Evolutionary conservation across 1,140 invertebrate species (phyloP), one percentile per base, ranked within the genome.

Genomic region (Nephotettix cincticeps): DNA sequence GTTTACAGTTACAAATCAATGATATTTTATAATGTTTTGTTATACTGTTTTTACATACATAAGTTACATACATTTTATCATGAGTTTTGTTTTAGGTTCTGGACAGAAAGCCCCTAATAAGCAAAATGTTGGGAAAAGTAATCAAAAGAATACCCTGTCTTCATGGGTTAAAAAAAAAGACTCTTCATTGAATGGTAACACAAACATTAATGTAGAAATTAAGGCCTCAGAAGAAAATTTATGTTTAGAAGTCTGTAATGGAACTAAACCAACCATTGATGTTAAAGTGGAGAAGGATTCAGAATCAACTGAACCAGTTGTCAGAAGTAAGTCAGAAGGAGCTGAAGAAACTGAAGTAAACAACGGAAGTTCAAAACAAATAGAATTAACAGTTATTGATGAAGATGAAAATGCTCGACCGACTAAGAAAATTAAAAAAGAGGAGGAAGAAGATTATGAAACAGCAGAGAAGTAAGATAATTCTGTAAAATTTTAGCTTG

Each of bases 401-500:
- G 40, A 40, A 27, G 32, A 43, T 43, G 32, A 43, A 27, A 43
- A 19, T 45, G 27, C 30, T 21, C 32, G 30, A 9, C 40, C 64
- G 45, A 45, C 32, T 45, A 43, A 67, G 36, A 67, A 67, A 29
- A 40, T 40, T 21, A 67, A 67, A 43, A 68, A 43, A 43, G 69
- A 58, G 23, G 27, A 36, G n/a, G 30, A 30, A 28, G 56, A 71
- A 25, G 64, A 58, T 23, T 29, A 43, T n/a, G 64, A 69, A 1
- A 23, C 14, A 1, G 19, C 40, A 23, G 64, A 45, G 6, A 67
- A 70, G 25, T 63, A 71, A 30, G 67, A 58, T 0, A 70, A 69
- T 32, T 21, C 66, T n/a, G n/a, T n/a, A n/a, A n/a, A n/a, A n/a
- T n/a, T n/a, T n/a, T n/a, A n/a, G n/a, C n/a, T n/a, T n/a, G n/a